phyloP scores from a whole-genome alignment of 1,140 invertebrate species.

The Zaprionus camerounensis region DNA sequence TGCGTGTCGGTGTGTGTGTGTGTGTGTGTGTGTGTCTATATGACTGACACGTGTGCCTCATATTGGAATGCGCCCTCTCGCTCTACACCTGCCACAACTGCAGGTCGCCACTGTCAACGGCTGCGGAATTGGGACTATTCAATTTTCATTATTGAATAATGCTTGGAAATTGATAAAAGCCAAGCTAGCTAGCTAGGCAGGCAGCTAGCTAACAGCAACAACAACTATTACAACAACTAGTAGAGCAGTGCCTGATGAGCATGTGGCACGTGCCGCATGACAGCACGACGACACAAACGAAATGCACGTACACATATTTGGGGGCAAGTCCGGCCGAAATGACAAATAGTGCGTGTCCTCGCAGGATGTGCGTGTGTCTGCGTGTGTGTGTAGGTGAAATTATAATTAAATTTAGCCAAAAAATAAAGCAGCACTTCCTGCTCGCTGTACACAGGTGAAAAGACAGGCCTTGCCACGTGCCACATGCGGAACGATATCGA shows the following conservation, averaged over 20 bases:
- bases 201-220: background rate
- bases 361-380: slow-evolving; percentile 36
- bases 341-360: slow-evolving; percentile 69
- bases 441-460: background rate
- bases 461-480: background rate
- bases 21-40: slow-evolving; percentile 21
- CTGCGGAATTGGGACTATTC: slow-evolving; percentile 74
- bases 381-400: slow-evolving; percentile 29
- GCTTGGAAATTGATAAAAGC: slow-evolving; percentile 52
- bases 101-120: slow-evolving; percentile 20
- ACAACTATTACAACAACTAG: slow-evolving; percentile 20
- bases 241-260: slow-evolving; percentile 5
- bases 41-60: slow-evolving; percentile 55
- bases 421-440: slow-evolving; percentile 51
- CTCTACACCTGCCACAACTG: slow-evolving; percentile 25
- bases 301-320: slow-evolving; percentile 63
- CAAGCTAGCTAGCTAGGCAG: background rate
- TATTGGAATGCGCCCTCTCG: slow-evolving; percentile 10
- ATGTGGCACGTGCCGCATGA: slow-evolving; percentile 56
- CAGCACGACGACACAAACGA: slow-evolving; percentile 34
- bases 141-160: slow-evolving; percentile 83
- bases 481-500: slow-evolving; percentile 27
- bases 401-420: slow-evolving; percentile 73
- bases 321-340: slow-evolving; percentile 25
- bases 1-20: background rate